Conservation (phyloP, 2,797 vertebrate genomes). For the Chelon auratus region DNA sequence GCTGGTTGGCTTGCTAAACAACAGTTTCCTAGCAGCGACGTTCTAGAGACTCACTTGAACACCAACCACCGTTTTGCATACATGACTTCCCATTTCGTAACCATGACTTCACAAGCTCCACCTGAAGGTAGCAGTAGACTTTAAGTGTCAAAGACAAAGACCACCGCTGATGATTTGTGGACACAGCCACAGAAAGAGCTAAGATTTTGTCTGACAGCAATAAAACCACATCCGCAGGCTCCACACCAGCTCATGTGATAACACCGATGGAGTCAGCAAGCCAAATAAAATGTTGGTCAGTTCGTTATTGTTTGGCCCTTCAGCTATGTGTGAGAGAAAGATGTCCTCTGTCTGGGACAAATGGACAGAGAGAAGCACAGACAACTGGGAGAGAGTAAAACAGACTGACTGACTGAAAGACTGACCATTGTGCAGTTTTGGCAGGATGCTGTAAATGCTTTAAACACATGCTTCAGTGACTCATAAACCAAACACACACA, state of each 20-base stretch:
- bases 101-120: too few species aligned
- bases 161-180: too few species aligned
- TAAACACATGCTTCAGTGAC: constrained; percentile 41
- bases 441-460: constrained; percentile 33
- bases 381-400: background rate
- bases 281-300: constrained; percentile 18
- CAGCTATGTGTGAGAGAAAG: constrained; percentile 18
- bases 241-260: constrained; percentile 5
- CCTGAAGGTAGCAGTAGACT: too few species aligned
- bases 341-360: constrained; percentile 1
- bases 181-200: too few species aligned
- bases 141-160: too few species aligned
- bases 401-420: background rate
- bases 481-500: constrained; percentile 30
- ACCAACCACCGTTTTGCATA: too few species aligned
- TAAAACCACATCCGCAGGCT: too few species aligned
- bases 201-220: too few species aligned
- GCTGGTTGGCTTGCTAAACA: too few species aligned
- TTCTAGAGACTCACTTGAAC: too few species aligned
- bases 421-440: constrained; percentile 42
- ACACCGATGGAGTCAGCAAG: constrained; percentile 37
- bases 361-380: background rate
- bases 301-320: constrained; percentile 46
- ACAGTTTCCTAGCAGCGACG: too few species aligned
- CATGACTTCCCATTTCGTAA: too few species aligned